Evolutionary conservation across 2,113 vertebrate species (phyloP), one percentile per base, ranked within the genome.

Genomic region (Thamnaconus septentrionalis): DNA sequence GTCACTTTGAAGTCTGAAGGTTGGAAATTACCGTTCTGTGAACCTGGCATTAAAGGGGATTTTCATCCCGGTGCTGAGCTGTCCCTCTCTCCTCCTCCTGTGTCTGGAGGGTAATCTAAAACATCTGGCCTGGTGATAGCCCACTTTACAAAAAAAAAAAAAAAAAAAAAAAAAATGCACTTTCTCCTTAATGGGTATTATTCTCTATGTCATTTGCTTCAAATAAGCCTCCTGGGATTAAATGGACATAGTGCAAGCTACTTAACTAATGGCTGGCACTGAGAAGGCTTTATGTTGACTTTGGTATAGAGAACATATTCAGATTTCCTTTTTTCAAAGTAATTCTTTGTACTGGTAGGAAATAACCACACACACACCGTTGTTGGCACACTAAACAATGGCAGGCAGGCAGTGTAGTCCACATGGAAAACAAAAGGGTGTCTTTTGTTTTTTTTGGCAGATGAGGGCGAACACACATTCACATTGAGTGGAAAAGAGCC

Each of bases 81-180:
- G 54, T 62, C 48, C 54, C 0, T 4, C 53, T 55, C 18, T 11
- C 61, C 5, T 39, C 10, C 55, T 18, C 1, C 8, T 59, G 76
- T 10, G 46, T 5, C 73, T 64, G 52, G 61, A 62, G 55, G 60
- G 56, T 60, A 72, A 87, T 68, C 62, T 55, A 71, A 75, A 85
- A 81, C 77, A 86, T 79, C 77, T 82, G 80, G 59, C 61, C 62
- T 54, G 41, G 66, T 76, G 59, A 81, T 66, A 58, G 49, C 76
- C 56, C 66, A 65, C 53, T 78, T 68, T 59, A 48, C 59, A 64
- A 71, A 63, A 74, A 8, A 9, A 73, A 69, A n/a, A n/a, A n/a
- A n/a, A n/a, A n/a, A n/a, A n/a, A n/a, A n/a, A n/a, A n/a, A 31
- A 31, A 31, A 31, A 31, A 31, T 31, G 18, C 18, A 61, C 67